These are phyloP conservation scores for Phengaris arion DNA, from an alignment of 2,888 invertebrate species.

Conservation along the genomic window DNA sequence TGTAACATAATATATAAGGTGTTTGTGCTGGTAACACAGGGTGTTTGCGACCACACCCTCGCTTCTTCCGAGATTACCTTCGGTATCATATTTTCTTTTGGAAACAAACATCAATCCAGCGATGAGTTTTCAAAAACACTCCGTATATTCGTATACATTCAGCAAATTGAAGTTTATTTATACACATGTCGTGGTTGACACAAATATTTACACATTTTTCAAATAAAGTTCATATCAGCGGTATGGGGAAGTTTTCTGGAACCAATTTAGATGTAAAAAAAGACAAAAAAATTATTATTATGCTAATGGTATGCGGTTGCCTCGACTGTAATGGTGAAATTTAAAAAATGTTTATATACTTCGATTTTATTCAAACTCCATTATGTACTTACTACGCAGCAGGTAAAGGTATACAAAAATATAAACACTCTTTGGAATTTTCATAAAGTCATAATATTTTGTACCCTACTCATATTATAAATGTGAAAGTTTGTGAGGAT, in stretches of 20 bases:
- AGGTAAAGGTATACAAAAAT: too few species aligned
- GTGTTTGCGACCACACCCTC: constrained; percentile 22
- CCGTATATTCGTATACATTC: constrained; percentile 10
- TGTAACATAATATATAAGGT: neutral
- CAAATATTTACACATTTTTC: constrained; percentile 12
- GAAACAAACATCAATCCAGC: constrained; percentile 36
- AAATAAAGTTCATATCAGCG: neutral
- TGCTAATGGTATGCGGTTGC: too few species aligned
- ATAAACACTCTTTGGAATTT: too few species aligned
- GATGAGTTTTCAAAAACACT: constrained; percentile 36
- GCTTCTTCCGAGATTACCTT: constrained; percentile 40
- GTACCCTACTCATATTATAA: too few species aligned
- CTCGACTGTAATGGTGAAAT: too few species aligned
- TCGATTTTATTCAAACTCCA: too few species aligned
- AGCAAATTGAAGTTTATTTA: constrained; percentile 10
- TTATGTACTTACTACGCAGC: too few species aligned
- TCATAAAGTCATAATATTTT: too few species aligned
- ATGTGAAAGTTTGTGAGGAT: too few species aligned
- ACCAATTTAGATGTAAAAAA: neutral
- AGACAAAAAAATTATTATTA: too few species aligned
- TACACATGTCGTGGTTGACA: neutral
- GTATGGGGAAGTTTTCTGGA: neutral
- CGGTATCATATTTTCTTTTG: constrained; percentile 40
- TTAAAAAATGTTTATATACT: too few species aligned
- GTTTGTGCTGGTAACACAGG: constrained; percentile 11